Percentiles rank a stretch among this genome's conserved stretches.
Conservation (phyloP, 2,113 vertebrate genomes). For the Dunckerocampus dactyliophorus region DNA sequence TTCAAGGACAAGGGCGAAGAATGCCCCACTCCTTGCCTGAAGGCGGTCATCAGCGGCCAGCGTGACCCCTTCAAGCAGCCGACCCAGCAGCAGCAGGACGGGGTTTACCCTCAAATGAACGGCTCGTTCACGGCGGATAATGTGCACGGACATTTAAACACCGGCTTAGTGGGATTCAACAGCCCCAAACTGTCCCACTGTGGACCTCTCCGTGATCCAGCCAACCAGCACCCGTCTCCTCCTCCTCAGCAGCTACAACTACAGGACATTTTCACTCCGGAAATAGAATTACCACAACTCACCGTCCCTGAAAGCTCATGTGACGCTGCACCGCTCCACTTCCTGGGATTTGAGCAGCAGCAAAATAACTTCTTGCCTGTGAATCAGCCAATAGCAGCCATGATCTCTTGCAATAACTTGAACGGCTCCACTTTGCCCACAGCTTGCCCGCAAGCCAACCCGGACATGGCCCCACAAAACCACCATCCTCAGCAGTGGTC, state of each 20-base stretch:
- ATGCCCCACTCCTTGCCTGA: slow-evolving; percentile 23
- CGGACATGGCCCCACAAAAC: slow-evolving; percentile 8
- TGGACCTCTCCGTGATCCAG: not conserved
- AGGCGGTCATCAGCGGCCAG: not conserved
- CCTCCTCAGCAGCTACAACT: slow-evolving; percentile 54
- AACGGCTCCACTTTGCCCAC: slow-evolving; percentile 15
- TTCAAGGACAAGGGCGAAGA: slow-evolving; percentile 49
- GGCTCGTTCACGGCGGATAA: not conserved
- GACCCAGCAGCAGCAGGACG: not conserved
- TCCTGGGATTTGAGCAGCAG: slow-evolving; percentile 11
- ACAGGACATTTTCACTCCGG: slow-evolving; percentile 52
- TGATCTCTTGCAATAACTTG: slow-evolving; percentile 46
- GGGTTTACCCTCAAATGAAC: slow-evolving; percentile 8
- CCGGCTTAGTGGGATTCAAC: not conserved
- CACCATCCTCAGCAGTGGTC: slow-evolving; percentile 31
- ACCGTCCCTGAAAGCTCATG: slow-evolving; percentile 17
- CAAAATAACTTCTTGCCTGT: not conserved
- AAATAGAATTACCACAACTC: slow-evolving; percentile 47
- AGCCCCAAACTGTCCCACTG: slow-evolving; percentile 37
- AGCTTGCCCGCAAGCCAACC: slow-evolving; percentile 17
- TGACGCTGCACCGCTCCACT: not conserved
- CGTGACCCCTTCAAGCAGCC: not conserved
- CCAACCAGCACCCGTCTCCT: slow-evolving; percentile 7
- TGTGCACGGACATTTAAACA: not conserved
- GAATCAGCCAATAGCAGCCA: slow-evolving; percentile 20